These are phyloP conservation scores for Prunella fulvescens DNA, from an alignment of 2,113 vertebrate species.

Conservation along the genomic window DNA sequence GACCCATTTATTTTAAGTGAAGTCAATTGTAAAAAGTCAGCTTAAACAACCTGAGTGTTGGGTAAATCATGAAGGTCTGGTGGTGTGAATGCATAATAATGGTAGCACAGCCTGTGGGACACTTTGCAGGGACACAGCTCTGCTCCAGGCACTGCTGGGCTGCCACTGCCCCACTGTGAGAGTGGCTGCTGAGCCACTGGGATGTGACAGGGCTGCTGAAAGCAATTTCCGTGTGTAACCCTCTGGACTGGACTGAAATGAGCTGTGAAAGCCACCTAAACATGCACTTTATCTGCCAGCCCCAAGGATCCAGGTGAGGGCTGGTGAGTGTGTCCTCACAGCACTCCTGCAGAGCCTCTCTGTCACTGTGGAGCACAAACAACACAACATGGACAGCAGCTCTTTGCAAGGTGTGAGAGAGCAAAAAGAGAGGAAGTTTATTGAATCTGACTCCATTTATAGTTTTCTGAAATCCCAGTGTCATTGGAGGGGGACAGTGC, in stretches of 20 bases:
- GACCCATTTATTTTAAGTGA: neutral
- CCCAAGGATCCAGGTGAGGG: neutral
- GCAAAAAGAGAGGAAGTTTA: too few species aligned
- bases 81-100: neutral
- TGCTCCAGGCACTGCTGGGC: neutral
- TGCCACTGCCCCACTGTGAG: neutral
- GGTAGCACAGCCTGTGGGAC: neutral
- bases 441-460: too few species aligned
- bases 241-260: neutral
- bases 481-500: too few species aligned
- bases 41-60: neutral
- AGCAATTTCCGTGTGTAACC: neutral
- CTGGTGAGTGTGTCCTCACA: neutral
- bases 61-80: neutral
- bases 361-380: too few species aligned
- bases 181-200: neutral
- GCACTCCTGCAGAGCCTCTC: neutral
- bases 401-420: too few species aligned
- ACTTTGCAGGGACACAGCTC: neutral
- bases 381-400: too few species aligned
- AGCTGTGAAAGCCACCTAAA: neutral
- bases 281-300: neutral
- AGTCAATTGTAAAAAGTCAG: neutral
- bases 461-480: too few species aligned
- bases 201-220: neutral